Evolutionary conservation across 1,140 invertebrate genomes (phyloP).

Genomic region (Agrypnia vestita): DNA sequence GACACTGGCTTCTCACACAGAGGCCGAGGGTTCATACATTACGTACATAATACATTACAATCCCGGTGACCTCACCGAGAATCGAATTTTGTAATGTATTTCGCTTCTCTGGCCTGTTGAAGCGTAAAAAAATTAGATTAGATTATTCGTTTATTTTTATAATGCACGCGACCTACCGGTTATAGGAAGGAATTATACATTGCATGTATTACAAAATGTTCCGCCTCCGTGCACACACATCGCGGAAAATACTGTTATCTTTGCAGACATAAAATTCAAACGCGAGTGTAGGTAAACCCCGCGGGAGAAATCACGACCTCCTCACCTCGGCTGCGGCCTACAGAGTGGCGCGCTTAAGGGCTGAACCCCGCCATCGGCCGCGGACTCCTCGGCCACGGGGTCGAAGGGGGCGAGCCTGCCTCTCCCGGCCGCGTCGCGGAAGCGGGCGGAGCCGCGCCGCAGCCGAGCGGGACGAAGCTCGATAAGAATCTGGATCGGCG

Average conservation of each 20-base stretch:
- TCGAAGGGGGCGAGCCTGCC: neutral
- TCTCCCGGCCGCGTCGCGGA: neutral
- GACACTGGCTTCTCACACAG: no score
- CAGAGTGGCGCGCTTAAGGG: conserved; percentile 32
- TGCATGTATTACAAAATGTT: conserved; percentile 40
- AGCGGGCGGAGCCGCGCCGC: neutral
- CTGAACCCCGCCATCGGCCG: neutral
- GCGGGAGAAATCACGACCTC: conserved; percentile 61
- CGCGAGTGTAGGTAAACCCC: conserved; percentile 58
- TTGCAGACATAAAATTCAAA: conserved; percentile 59
- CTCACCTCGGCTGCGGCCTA: conserved; percentile 53
- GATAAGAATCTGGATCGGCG: neutral
- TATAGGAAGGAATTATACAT: conserved; percentile 28
- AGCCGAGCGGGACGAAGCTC: neutral
- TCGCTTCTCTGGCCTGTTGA: no score
- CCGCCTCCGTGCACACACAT: conserved; percentile 47
- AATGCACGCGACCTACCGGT: neutral
- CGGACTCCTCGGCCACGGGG: neutral
- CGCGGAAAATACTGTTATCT: conserved; percentile 60
- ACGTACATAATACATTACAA: no score
- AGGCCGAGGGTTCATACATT: no score
- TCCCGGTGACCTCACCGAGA: no score
- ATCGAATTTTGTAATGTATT: no score
- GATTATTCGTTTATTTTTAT: neutral
- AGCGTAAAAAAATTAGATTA: no score